These are phyloP conservation scores for Tolypeutes matacus DNA, from an alignment of 2,797 vertebrate species.

Conservation along the genomic window DNA sequence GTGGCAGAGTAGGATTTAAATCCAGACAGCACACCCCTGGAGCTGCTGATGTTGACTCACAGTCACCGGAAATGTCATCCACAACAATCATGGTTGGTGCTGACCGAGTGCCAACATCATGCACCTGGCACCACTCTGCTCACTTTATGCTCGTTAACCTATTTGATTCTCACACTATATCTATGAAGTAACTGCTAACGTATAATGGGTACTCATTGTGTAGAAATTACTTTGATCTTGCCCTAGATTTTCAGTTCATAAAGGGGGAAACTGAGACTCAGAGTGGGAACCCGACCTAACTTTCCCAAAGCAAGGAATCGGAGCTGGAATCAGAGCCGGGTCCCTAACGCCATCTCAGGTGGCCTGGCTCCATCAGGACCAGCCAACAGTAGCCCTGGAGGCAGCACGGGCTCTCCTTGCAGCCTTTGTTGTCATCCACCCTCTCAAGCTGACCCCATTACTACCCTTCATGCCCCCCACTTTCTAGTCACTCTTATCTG, in stretches of 20 bases:
- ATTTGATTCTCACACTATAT: background rate
- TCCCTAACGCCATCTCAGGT: background rate
- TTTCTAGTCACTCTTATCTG: background rate
- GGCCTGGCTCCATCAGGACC: fast-evolving
- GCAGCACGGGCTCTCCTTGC: background rate
- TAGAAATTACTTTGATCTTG: background rate
- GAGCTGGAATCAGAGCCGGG: background rate
- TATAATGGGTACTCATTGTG: background rate
- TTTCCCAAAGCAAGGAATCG: background rate
- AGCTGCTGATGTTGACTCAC: background rate
- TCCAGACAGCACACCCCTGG: background rate
- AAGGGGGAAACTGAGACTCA: background rate
- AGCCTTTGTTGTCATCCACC: background rate
- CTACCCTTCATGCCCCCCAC: fast-evolving
- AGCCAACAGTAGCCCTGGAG: background rate
- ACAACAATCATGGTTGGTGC: background rate
- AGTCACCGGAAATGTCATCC: background rate
- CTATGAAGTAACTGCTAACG: background rate
- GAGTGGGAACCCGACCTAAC: background rate
- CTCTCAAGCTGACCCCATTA: fast-evolving
- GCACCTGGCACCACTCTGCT: fast-evolving
- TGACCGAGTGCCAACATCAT: background rate
- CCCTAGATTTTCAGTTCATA: background rate
- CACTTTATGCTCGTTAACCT: background rate
- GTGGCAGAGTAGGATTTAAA: background rate